phyloP scores from a whole-genome alignment of 2,113 vertebrate species.

The Sphyrna mokarran region DNA sequence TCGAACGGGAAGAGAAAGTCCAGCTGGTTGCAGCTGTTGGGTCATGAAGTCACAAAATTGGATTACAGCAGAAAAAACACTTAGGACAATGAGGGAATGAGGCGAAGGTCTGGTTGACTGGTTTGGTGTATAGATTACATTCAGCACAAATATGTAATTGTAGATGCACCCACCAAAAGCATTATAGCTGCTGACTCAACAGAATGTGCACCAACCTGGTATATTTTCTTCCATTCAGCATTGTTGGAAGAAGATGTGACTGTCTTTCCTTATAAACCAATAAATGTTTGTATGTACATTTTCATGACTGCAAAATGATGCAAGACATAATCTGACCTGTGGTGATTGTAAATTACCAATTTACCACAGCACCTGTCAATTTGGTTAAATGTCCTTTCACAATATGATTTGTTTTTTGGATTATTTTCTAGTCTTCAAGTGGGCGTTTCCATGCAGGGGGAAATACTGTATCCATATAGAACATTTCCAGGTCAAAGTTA shows the following conservation, averaged over 20 bases:
- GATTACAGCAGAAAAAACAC: not conserved
- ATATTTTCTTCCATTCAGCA: not conserved
- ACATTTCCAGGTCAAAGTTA: not conserved
- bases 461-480: not conserved
- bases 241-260: not conserved
- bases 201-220: not conserved
- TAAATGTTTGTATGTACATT: not conserved
- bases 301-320: not conserved
- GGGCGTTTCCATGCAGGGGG: not conserved
- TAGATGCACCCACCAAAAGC: not conserved
- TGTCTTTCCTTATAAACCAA: not conserved
- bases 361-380: not conserved
- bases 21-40: slow-evolving; percentile 31
- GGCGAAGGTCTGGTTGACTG: not conserved
- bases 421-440: not conserved
- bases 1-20: not conserved
- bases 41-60: not conserved
- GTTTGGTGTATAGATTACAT: not conserved
- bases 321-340: not conserved
- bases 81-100: not conserved
- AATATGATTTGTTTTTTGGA: not conserved
- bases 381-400: not conserved
- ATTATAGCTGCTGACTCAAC: not conserved
- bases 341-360: not conserved
- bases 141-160: not conserved